Conservation (phyloP, 2,888 invertebrate genomes). For the Agonum fuliginosum region DNA sequence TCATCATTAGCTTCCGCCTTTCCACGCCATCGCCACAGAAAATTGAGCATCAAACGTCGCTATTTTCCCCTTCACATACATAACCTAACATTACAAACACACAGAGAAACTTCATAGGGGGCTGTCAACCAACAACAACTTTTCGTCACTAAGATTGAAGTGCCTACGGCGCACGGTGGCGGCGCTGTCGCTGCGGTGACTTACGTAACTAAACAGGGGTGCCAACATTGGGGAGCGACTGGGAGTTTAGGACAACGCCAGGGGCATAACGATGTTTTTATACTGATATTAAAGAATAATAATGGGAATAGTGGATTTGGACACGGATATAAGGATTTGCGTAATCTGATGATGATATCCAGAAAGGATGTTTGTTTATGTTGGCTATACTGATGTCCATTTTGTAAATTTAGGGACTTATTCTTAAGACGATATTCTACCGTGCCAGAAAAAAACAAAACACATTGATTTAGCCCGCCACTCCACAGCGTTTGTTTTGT, state of each 20-base stretch:
- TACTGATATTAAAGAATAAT: conserved; percentile 37
- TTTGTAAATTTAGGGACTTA: conserved; percentile 5
- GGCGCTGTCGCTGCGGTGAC: conserved; percentile 1
- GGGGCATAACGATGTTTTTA: conserved; percentile 29
- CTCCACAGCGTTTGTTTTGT: too few species aligned
- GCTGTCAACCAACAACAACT: conserved; percentile 13
- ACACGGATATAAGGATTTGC: neutral
- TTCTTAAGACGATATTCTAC: too few species aligned
- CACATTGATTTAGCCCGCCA: too few species aligned
- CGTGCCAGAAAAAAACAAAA: too few species aligned
- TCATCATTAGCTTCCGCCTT: neutral
- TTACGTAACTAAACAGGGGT: conserved; percentile 27
- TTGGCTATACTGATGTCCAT: neutral
- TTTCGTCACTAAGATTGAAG: conserved; percentile 30
- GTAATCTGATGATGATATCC: neutral
- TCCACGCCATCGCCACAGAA: conserved; percentile 5
- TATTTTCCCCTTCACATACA: conserved; percentile 15
- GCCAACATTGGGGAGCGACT: neutral
- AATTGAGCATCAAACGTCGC: conserved; percentile 31
- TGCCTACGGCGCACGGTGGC: neutral
- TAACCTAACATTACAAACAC: conserved; percentile 17
- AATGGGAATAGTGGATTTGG: conserved; percentile 10
- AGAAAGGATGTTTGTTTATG: neutral
- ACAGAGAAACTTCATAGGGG: conserved; percentile 5
- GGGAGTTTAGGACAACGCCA: neutral